Evolutionary conservation across 2,797 vertebrate genomes (phyloP), one percentile per base, ranked within the genome.

Genomic region (Myotis daubentonii): DNA sequence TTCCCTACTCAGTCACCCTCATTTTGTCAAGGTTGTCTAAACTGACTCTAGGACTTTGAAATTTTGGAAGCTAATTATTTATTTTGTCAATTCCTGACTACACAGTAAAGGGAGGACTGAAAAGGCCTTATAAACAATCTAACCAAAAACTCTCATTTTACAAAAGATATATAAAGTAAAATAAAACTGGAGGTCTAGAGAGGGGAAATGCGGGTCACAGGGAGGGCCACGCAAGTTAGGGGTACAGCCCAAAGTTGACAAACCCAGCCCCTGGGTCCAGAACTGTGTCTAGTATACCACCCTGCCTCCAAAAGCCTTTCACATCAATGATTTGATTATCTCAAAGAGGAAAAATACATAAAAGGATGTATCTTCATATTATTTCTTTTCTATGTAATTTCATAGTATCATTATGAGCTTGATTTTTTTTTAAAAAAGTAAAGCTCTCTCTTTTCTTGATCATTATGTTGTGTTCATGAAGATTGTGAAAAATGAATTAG

Each of bases 121-220:
- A 95, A 95, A 36, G 22, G 4, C 8, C 57, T 71, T 88, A 19
- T 72, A 87, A 22, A 23, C 81, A 86, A 89, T 93, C 47, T 79
- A 66, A 93, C 19, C 23, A 41, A 23, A 95, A 85, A 53, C 11
- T 82, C 33, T 75, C 22, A 8, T 49, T 71, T 70, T 49, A 12
- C 36, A 41, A 33, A 74, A 23, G 44, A 41, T 22, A 66, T 55
- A 23, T 41, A 5, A 19, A 25, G 44, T 66, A 33, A 33, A 1
- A 33, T 60, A 70, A 72, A 36, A 20, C 11, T 28, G 47, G 15
- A 57, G 16, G 16, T 36, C 6, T 8, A 49, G 38, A 33, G 17
- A 82, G 60, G 28, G 28, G 1, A 72, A 62, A 71, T 68, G 30
- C 72, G 23, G 83, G 79, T 65, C n/a, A 12, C 11, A 87, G 22